Evolutionary conservation across 2,888 invertebrate species (phyloP), one percentile per base, ranked within the genome.

Genomic region (Linnaemya tessellans): DNA sequence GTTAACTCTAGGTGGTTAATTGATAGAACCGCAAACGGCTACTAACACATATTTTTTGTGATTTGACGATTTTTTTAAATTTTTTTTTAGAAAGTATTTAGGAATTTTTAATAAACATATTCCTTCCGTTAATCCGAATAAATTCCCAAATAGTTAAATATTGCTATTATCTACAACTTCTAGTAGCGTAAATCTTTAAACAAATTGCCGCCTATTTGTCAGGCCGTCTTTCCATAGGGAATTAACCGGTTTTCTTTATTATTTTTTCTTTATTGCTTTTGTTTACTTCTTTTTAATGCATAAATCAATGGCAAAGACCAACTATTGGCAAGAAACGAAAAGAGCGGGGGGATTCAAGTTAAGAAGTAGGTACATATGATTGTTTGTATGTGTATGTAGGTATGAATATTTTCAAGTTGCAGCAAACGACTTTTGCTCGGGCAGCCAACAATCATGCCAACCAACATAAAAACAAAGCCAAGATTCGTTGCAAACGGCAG

Each of bases 211-310:
- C 75, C 15, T 60, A 13, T 60, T 68, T 49, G 51, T 15, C 25
- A 75, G 30, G 20, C 49, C 43, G 56, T 30, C 65, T 83, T 83
- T 78, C 41, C 41, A 83, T 43, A 78, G 82, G 71, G 71, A 83
- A 83, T 78, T 25, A 83, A 83, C 82, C 82, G 82, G 82, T 83
- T 83, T 64, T 54, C n/a, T 58, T 41, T 51, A 46, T 62, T 30
- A 15, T 35, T 9, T 15, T 43, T 22, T 46, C 43, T n/a, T 73
- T 65, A 65, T 35, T 49, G 9, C 7, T 67, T 67, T 35, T 80
- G 20, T 74, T 67, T 51, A 49, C 30, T 54, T 71, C 43, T 73
- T 75, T 80, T 62, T 62, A 51, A 68, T 51, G 65, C 68, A 68
- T 62, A 75, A 81, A 75, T 81, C 68, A 62, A 60, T 67, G 49